Evolutionary conservation across 2,797 vertebrate species (phyloP).

Genomic region (Anomalospiza imberbis): DNA sequence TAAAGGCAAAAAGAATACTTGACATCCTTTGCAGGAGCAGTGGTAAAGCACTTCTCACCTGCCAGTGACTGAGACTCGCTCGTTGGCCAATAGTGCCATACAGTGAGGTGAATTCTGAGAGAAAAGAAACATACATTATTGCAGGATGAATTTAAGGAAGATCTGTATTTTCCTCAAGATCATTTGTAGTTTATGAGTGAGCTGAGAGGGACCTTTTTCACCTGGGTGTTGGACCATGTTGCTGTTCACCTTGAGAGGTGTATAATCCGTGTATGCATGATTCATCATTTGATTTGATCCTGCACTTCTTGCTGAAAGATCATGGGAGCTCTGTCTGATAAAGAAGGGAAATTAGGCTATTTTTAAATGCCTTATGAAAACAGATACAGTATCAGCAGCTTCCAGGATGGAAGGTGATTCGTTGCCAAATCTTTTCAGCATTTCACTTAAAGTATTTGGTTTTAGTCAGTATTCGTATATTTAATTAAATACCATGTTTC

Average conservation of each 20-base stretch:
- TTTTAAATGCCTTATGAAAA: constrained; percentile 40
- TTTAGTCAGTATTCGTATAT: constrained; percentile 2
- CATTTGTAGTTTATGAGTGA: background rate
- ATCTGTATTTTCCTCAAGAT: background rate
- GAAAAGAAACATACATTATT: fast-evolving
- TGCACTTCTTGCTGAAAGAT: background rate
- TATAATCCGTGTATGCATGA: background rate
- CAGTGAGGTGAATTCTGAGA: background rate
- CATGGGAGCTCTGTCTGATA: background rate
- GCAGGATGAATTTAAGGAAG: background rate
- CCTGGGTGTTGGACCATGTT: background rate
- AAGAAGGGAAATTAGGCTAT: constrained; percentile 8
- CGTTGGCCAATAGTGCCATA: background rate
- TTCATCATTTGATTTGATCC: constrained; percentile 2
- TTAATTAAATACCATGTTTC: constrained; percentile 45
- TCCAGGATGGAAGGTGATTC: constrained; percentile 3
- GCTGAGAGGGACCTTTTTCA: background rate
- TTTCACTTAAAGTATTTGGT: constrained; percentile 16
- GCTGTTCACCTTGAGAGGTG: background rate
- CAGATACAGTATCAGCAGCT: background rate
- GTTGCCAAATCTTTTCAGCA: background rate
- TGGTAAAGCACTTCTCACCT: background rate
- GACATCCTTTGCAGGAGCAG: background rate
- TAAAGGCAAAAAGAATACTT: background rate
- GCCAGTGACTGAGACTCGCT: fast-evolving